Evolutionary conservation across 2,888 invertebrate genomes (phyloP).

Genomic region (Odontothrips loti): DNA sequence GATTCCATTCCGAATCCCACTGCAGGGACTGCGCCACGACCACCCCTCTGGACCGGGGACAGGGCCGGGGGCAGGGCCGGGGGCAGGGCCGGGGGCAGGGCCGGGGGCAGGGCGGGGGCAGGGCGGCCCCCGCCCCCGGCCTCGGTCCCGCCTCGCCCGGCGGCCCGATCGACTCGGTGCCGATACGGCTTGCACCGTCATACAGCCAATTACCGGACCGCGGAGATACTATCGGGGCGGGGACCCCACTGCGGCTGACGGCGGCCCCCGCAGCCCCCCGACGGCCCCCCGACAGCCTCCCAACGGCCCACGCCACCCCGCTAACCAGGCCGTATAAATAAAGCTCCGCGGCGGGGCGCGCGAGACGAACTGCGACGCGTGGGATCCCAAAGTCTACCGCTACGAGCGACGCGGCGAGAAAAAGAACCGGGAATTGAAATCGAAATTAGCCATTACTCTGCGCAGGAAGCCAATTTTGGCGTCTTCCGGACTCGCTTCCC

Average conservation of each 20-base stretch:
- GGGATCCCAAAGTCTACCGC: neutral
- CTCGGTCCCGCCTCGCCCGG: too few relatives aligned
- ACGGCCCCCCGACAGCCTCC: too few relatives aligned
- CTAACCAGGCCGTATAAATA: neutral
- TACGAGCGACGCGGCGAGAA: neutral
- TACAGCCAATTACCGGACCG: neutral
- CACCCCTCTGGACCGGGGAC: too few relatives aligned
- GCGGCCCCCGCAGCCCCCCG: neutral
- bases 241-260: neutral
- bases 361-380: neutral
- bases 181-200: neutral
- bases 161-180: too few relatives aligned
- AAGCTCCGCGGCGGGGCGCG: neutral
- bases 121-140: too few relatives aligned
- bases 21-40: too few relatives aligned
- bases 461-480: slow-evolving; percentile 16
- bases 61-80: too few relatives aligned
- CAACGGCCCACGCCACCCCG: too few relatives aligned
- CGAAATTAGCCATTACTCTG: slow-evolving; percentile 26
- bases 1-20: too few relatives aligned
- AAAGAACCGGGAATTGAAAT: slow-evolving; percentile 12
- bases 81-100: too few relatives aligned
- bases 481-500: neutral
- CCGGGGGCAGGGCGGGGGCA: too few relatives aligned
- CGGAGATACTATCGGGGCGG: neutral